These are phyloP conservation scores for Pluvianellus socialis DNA, from an alignment of 2,113 vertebrate genomes.

Conservation along the genomic window DNA sequence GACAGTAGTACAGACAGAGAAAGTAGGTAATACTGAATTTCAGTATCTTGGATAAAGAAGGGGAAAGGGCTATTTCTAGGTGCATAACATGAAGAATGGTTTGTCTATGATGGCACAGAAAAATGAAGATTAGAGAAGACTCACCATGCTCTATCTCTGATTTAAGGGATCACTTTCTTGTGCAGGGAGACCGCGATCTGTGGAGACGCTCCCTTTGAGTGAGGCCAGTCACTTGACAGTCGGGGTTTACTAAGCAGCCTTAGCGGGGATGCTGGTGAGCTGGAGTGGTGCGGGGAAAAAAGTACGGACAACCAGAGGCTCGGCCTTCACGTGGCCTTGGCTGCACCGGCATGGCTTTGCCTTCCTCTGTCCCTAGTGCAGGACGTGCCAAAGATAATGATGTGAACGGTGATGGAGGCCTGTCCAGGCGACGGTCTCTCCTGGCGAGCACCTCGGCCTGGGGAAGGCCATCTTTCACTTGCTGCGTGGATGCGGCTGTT, in stretches of 20 bases:
- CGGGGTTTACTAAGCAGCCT: neutral
- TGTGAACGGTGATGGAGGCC: fast-evolving
- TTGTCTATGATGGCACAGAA: neutral
- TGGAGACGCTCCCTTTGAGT: neutral
- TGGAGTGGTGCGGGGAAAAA: neutral
- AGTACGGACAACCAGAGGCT: fast-evolving
- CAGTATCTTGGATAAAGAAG: neutral
- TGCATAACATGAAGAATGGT: neutral
- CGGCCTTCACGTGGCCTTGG: fast-evolving
- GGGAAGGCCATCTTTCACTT: neutral
- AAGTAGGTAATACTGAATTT: neutral
- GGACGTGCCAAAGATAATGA: fast-evolving
- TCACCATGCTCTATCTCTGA: fast-evolving
- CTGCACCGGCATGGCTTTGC: neutral
- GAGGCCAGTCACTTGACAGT: fast-evolving
- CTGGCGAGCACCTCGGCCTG: fast-evolving
- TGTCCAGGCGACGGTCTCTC: neutral
- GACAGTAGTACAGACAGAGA: neutral
- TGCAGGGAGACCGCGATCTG: neutral
- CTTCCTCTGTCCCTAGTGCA: fast-evolving
- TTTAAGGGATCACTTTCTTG: neutral
- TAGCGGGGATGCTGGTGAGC: fast-evolving
- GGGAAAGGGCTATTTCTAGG: neutral
- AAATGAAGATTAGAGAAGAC: neutral
- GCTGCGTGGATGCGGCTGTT: fast-evolving